Evolutionary conservation across 2,888 invertebrate species (phyloP), one percentile per base, ranked within the genome.

Genomic region (Dasypogon diadema): DNA sequence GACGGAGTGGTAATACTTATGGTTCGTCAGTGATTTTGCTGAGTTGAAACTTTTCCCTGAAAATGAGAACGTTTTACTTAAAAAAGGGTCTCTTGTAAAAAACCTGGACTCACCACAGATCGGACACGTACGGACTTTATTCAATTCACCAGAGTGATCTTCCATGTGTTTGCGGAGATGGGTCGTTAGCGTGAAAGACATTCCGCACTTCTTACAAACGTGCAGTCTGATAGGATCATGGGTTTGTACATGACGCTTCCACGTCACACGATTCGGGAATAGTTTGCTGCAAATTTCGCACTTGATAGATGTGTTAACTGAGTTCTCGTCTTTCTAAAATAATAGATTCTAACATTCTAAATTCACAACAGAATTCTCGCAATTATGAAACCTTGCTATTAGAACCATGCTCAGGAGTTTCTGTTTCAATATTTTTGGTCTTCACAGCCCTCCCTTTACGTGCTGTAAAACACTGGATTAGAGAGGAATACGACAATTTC

Each of bases 1-100:
- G 2, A 87, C 87, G 1, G 88, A 88, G 79, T 88, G 88, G 79
- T 87, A 87, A 78, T 88, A 88, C 86, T 87, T 87, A 78, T 88
- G 88, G 80, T 88, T 88, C 0, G 87, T 87, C 37, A 88, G 82
- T 78, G 87, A 87, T 1, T 87, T 87, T 2, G 87, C 85, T 87
- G 87, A 88, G 81, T 88, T 88, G 77, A 88, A 88, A 1, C 85
- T 84, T 78, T 87, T 81, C 6, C 88, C 81, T 81, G 73, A 12
- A 56, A 73, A 55, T n/a, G n/a, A n/a, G n/a, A n/a, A n/a, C n/a
- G n/a, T n/a, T n/a, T n/a, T n/a, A n/a, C n/a, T n/a, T n/a, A n/a
- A n/a, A n/a, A n/a, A n/a, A n/a, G n/a, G n/a, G n/a, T n/a, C n/a
- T n/a, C n/a, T n/a, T n/a, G 14, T n/a, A 18, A 54, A 5, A 5